Base-by-base conservation (phyloP, 2,797 vertebrate species). In the Toxotes lorentzi region DNA sequence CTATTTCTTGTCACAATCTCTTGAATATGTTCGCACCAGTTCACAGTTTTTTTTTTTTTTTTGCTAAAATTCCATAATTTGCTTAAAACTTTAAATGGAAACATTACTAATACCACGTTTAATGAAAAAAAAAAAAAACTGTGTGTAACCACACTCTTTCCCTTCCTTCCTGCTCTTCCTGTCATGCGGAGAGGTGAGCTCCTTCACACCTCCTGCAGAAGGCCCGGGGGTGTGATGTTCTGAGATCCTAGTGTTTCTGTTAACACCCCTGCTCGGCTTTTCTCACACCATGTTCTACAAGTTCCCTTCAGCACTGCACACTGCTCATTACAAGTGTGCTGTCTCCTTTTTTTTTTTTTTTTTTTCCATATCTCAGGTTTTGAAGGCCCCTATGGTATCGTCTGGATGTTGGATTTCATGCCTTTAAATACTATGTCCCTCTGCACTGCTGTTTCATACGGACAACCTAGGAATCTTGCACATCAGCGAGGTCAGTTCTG, bases 161-260 rank as follows among this genome's bases (percentile, higher is more conserved):
- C n/a, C 45, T 58, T 60, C 54, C 74, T 57, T 71, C 61, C 64
- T 73, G 34, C 32, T 79, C 70, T 32, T 71, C 48, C 82, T 84
- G 79, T 89, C 78, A 88, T 21, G 53, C 70, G 74, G 70, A 83
- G 80, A 81, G 78, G 68, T 77, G 75, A 85, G 81, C 83, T 86
- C 87, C 76, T 87, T 86, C 88, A 85, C 88, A 80, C 83, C 78
- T 88, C 51, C 73, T 86, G 88, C 69, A 85, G 86, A 85, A 73
- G 83, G 76, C 89, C 81, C 12, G 47, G 81, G 83, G 89, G 90
- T 91, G 90, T 76, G 86, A 90, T 90, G 88, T 86, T 89, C 89
- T 83, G 58, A 76, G 72, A 76, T 63, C 72, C 76, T 65, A 61
- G 70, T 85, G 85, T 86, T 86, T 86, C 78, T 88, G 84, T 87